Evolutionary conservation across 2,888 invertebrate species (phyloP).

Genomic region (Acronicta leporina): DNA sequence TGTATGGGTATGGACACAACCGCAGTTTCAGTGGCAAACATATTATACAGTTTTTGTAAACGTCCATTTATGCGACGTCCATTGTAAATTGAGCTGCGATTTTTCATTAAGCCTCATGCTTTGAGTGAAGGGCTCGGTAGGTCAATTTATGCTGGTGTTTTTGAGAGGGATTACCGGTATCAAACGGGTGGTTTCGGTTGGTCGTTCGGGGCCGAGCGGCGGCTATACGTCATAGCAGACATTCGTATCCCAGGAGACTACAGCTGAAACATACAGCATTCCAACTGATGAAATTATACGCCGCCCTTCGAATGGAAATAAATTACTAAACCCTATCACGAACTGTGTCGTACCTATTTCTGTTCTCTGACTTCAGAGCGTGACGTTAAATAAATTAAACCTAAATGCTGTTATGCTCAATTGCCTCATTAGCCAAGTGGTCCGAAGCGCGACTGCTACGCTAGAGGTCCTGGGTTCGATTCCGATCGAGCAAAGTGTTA

Average conservation of each 20-base stretch:
- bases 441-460: no score
- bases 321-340: constrained; percentile 46
- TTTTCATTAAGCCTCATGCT: constrained; percentile 48
- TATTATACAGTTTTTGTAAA: constrained; percentile 67
- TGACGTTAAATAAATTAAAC: background rate
- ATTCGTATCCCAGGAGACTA: constrained; percentile 60
- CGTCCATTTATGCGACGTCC: constrained; percentile 60
- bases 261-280: constrained; percentile 56
- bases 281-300: constrained; percentile 57
- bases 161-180: constrained; percentile 58
- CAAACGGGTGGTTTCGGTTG: no score
- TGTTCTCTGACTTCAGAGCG: constrained; percentile 13
- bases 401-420: no score
- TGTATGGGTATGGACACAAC: no score
- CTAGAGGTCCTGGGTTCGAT: no score
- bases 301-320: constrained; percentile 52
- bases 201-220: constrained; percentile 57
- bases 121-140: constrained; percentile 36
- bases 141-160: constrained; percentile 59
- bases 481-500: no score
- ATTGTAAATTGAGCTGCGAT: constrained; percentile 54
- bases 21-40: constrained; percentile 65
- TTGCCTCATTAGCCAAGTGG: no score
- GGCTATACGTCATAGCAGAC: constrained; percentile 69
- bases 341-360: no score